Conservation (phyloP, 2,113 vertebrate species). For the Gopherus flavomarginatus region DNA sequence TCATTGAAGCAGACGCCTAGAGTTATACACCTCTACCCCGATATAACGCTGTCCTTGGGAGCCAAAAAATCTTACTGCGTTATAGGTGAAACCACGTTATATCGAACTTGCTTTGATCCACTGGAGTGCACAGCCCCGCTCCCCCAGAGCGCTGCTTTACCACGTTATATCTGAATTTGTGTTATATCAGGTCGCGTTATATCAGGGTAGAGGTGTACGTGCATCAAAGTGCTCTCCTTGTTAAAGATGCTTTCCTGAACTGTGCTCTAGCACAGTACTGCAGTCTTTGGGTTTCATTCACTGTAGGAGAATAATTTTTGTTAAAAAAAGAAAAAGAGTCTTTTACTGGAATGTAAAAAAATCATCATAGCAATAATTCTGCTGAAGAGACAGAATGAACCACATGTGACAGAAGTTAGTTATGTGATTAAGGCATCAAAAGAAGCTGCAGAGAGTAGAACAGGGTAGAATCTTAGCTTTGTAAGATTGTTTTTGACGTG, state of each 20-base stretch:
- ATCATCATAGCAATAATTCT: background rate
- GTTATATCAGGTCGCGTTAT: too few species aligned
- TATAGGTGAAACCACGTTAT: too few species aligned
- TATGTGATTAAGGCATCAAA: background rate
- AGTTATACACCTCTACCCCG: too few species aligned
- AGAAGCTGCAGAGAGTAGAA: background rate
- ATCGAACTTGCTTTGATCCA: too few species aligned
- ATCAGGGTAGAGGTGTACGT: too few species aligned
- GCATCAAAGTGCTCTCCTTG: background rate
- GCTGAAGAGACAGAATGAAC: background rate
- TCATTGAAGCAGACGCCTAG: too few species aligned
- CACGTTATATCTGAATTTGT: too few species aligned
- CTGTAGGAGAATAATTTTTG: background rate
- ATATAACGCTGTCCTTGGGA: too few species aligned
- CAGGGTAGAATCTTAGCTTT: background rate
- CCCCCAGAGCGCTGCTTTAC: too few species aligned
- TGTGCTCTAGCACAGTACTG: background rate
- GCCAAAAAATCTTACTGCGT: too few species aligned
- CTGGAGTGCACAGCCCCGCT: too few species aligned
- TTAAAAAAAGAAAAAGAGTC: background rate
- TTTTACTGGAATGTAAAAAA: background rate
- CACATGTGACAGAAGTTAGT: background rate
- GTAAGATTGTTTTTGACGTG: background rate
- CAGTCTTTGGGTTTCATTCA: background rate
- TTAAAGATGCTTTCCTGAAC: background rate